Evolutionary conservation across 1,140 invertebrate species (phyloP), one percentile per base, ranked within the genome.

Genomic region (Probaryconus sp.): DNA sequence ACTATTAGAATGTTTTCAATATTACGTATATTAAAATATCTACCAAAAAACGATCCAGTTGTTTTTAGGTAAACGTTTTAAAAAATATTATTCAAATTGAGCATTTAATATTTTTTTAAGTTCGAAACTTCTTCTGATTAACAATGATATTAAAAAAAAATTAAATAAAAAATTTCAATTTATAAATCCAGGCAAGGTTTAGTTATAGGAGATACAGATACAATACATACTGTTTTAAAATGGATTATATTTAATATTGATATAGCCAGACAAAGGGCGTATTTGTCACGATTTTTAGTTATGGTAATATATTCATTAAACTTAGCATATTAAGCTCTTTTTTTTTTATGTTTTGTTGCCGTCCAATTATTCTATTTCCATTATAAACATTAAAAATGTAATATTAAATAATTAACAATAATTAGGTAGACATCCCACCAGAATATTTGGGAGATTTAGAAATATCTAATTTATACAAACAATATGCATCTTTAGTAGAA

Each of bases 381-480:
- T 42, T 6, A 18, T 42, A 24, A 3, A 7, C 21, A 24, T 3
- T 24, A 7, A 7, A 24, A 24, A 24, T 24, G 7, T 7, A 24
- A 24, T 24, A 24, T 47, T 30, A 79, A 76, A 87, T 48, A 86
- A 87, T 78, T 78, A 90, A 86, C 79, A 76, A 87, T 48, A 86
- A 87, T 78, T 78, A 90, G 85, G 88, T 96, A 3, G 94, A 96
- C 53, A 90, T 97, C 47, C 94, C 95, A n/a, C 85, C 90, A 2
- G 95, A 96, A 68, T 92, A 96, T 48, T 88, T 92, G 55, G 89
- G 90, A n/a, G 95, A 96, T 78, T 90, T 91, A 24, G 93, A 94
- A 58, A 91, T 96, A 35, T 89, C 90, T 61, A 90, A 91, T 53
- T 82, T 96, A 4, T 91, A 94, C 78, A 89, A 92, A 71, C 81